phyloP scores from a whole-genome alignment of 2,797 vertebrate genomes.

The Acomys russatus region DNA sequence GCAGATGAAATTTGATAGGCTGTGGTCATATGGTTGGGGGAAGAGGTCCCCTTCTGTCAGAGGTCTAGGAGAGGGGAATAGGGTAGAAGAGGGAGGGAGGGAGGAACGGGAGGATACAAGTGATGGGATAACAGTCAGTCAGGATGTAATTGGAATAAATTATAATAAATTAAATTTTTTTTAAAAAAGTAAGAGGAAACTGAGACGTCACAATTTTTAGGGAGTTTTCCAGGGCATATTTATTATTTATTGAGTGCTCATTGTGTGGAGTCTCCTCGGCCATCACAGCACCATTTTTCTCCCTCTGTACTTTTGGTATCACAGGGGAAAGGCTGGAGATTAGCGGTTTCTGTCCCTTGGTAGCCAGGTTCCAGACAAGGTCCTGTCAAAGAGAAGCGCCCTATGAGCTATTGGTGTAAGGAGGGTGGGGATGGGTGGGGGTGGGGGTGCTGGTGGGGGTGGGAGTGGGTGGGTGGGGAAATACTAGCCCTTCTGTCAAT shows the following conservation, averaged over 20 bases:
- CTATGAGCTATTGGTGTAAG: neutral
- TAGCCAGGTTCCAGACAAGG: neutral
- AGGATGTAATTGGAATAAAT: too few relatives aligned
- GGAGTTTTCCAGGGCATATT: neutral
- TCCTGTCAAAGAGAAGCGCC: neutral
- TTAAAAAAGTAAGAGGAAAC: neutral
- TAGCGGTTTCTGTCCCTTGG: neutral
- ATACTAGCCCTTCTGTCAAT: neutral
- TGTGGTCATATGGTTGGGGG: too few relatives aligned
- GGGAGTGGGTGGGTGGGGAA: neutral
- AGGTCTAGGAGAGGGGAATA: too few relatives aligned
- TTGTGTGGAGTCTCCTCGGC: neutral
- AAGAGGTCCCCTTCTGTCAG: too few relatives aligned
- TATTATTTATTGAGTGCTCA: neutral
- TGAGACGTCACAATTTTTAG: neutral
- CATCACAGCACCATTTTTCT: neutral
- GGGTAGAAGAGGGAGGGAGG: too few relatives aligned
- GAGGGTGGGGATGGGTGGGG: too few relatives aligned
- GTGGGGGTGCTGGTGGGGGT: too few relatives aligned
- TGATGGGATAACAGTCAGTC: too few relatives aligned
- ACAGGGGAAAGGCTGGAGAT: neutral
- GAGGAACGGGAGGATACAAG: too few relatives aligned
- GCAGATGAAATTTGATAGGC: too few relatives aligned
- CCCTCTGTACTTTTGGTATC: neutral
- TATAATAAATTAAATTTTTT: too few relatives aligned